Evolutionary conservation across 2,797 vertebrate genomes (phyloP), one percentile per base, ranked within the genome.

Genomic region (Furcifer pardalis): DNA sequence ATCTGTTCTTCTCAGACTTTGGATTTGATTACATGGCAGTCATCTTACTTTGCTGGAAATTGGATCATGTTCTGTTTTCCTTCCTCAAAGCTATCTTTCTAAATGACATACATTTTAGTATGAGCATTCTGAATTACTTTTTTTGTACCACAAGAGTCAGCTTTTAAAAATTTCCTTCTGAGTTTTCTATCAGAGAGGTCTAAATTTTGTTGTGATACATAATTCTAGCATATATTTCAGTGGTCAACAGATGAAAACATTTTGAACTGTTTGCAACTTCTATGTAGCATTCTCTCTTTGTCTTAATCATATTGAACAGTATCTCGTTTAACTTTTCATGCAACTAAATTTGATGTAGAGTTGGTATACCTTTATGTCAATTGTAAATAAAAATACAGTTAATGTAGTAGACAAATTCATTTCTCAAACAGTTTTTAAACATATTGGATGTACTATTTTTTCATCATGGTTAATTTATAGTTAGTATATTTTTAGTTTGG

Each of bases 281-380:
- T 71, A 3, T 15, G 13, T 62, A 62, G 6, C 59, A 62, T 62
- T 10, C 52, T 35, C 42, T n/a, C 6, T 68, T 46, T 32, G 30
- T 8, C 9, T 13, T 73, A 32, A 5, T 35, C 42, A 15, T 44
- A 60, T 81, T 81, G n/a, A 68, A 71, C 10, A 72, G 27, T 27
- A 56, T 12, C 35, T 42, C 8, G 7, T 60, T 73, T 62, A 73
- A 52, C 35, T 72, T 59, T 82, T 73, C 30, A 49, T 42, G 8
- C 42, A 44, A 2, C 82, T 7, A 62, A 86, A 2, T 27, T 66
- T 1, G 0, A 10, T 6, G 77, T 91, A 68, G 76, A 32, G 56
- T 3, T 66, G 86, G 85, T 25, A 74, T 65, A 32, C 25, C n/a
- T 68, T 13, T 63, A 30, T 87, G 7, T 74, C 63, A 82, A 69